Base-by-base conservation (phyloP, 2,888 invertebrate genomes). In the Folsomia candida region DNA sequence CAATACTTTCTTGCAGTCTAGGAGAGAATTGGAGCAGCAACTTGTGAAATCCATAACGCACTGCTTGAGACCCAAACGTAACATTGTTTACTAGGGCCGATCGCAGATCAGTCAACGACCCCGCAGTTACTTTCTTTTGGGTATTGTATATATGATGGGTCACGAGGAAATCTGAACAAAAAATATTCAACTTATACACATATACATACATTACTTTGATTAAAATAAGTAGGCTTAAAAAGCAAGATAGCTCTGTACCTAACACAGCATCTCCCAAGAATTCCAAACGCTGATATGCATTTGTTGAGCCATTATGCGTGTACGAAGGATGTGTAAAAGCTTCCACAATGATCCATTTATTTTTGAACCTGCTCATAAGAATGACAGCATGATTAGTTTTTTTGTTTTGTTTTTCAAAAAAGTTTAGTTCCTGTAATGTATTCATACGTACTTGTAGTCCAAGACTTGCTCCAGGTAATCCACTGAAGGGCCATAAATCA, bases 11-110 rank as follows among this genome's bases (percentile, higher is more conserved):
- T 25, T 84, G 84, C 1, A 89, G 80, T 54, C 80, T 29, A 0
- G 85, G 84, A 70, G 87, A 87, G 71, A 86, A 85, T 47, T 85
- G 83, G 64, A 88, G 81, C 70, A 91, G 84, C 82, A 86, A 89
- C 80, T 91, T 91, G 81, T 98, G 93, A 73, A 97, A 88, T 18
- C 90, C 89, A 83, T 91, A 88, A 77, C 93, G 89, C 18, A 97
- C 94, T 3, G 93, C 88, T 66, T 96, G 87, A 26, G 93, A 91
- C 0, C 94, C 97, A 81, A 99, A 94, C 0, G 96, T 97, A 71
- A 92, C 89, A 81, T 99, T 99, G 82, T 99, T 98, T 1, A 99
- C 98, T 1, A 99, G 86, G 0, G 98, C 94, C 0, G 97, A 97
- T 51, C 98, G 86, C 72, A 98, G 83, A 84, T 98, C 97, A 0